Percentiles rank a stretch among this genome's conserved stretches.
These are phyloP conservation scores for Plectropomus leopardus DNA, from an alignment of 2,113 vertebrate genomes.

Conservation along the genomic window DNA sequence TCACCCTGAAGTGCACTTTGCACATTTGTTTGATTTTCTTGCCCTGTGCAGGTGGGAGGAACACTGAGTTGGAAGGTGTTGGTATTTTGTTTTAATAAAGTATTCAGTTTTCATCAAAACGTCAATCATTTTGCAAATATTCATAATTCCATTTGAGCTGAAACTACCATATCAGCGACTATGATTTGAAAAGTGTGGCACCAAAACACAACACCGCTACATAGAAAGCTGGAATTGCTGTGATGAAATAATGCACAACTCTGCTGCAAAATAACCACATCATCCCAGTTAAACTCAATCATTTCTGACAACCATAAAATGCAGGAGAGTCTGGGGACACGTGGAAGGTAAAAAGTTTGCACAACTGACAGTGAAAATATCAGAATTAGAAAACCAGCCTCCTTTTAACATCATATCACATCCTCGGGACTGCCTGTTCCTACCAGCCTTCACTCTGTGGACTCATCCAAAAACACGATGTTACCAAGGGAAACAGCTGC, in stretches of 20 bases:
- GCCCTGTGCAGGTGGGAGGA: slow-evolving; percentile 27
- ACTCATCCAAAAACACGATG: slow-evolving; percentile 13
- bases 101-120: background rate
- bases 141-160: background rate
- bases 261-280: background rate
- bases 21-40: slow-evolving; percentile 37
- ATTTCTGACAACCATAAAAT: background rate
- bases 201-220: background rate
- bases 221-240: background rate
- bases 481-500: slow-evolving; percentile 20
- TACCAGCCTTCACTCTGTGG: slow-evolving; percentile 9
- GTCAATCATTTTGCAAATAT: background rate
- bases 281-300: background rate
- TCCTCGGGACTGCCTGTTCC: slow-evolving; percentile 4
- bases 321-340: background rate
- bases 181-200: background rate
- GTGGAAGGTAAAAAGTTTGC: background rate
- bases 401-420: slow-evolving; percentile 15
- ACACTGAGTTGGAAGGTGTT: background rate
- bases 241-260: background rate
- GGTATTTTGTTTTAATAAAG: background rate
- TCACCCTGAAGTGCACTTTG: slow-evolving; percentile 28
- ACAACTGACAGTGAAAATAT: slow-evolving; percentile 16
- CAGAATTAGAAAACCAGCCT: slow-evolving; percentile 15
- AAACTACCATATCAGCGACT: background rate